These are phyloP conservation scores for Sebastes flavidus DNA, from an alignment of 2,797 vertebrate genomes.

Conservation along the genomic window DNA sequence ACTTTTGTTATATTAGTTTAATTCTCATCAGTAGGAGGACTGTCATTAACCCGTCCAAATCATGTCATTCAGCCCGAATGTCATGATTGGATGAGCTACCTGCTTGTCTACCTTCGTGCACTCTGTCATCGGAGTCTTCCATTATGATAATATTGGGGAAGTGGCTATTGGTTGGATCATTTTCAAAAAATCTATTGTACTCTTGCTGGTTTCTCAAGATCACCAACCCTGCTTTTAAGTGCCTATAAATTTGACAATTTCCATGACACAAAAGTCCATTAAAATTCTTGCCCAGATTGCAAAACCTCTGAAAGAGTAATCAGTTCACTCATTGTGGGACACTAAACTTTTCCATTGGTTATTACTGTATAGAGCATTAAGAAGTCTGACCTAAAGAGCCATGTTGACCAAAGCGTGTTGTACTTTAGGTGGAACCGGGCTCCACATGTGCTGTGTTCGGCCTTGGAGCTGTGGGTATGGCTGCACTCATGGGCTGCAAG, in stretches of 20 bases:
- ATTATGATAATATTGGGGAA: no score
- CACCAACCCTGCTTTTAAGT: background rate
- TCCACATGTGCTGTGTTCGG: constrained; percentile 94
- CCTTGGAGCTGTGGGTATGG: constrained; percentile 93
- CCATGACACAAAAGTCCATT: background rate
- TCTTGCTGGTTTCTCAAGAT: no score
- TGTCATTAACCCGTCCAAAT: no score
- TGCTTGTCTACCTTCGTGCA: no score
- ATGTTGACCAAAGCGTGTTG: background rate
- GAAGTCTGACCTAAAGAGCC: background rate
- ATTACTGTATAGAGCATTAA: background rate
- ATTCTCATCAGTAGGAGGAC: no score
- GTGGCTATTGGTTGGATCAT: no score
- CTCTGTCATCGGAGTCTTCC: no score
- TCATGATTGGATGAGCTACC: no score
- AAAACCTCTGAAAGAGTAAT: background rate
- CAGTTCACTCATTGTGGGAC: background rate
- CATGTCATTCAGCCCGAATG: no score
- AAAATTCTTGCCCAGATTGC: background rate
- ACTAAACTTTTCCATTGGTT: background rate
- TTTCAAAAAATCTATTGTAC: no score
- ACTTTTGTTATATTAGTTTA: no score
- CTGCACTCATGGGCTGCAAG: constrained; percentile 95
- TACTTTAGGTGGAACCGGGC: constrained; percentile 88
- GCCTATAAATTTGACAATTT: background rate